These are phyloP conservation scores for Calameuta pallipes DNA, from an alignment of 2,888 invertebrate genomes.

Conservation along the genomic window DNA sequence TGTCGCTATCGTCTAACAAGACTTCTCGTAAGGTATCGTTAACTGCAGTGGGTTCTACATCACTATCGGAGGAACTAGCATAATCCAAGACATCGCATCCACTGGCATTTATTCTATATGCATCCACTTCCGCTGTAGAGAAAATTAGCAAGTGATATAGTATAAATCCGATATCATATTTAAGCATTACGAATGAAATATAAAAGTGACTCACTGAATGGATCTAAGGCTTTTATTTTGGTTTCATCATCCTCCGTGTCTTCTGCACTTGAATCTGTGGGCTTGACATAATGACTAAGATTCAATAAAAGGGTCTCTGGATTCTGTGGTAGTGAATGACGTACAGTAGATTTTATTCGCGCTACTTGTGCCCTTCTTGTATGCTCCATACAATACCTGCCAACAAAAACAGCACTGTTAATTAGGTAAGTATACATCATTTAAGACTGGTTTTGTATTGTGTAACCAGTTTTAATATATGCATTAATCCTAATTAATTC, in stretches of 20 bases:
- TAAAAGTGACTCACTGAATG: slow-evolving; percentile 69
- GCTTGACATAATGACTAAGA: slow-evolving; percentile 74
- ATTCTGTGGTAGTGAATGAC: slow-evolving; percentile 73
- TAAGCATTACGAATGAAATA: slow-evolving; percentile 15
- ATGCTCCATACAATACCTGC: slow-evolving; percentile 78
- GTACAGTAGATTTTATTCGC: slow-evolving; percentile 73
- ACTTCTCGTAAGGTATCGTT: slow-evolving; percentile 74
- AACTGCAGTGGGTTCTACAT: slow-evolving; percentile 74
- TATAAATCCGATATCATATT: slow-evolving; percentile 9
- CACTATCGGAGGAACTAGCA: slow-evolving; percentile 81
- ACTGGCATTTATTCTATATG: slow-evolving; percentile 68
- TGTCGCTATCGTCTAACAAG: slow-evolving; percentile 78
- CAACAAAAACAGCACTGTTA: too few species aligned
- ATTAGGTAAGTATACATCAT: too few species aligned
- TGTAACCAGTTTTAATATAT: too few species aligned
- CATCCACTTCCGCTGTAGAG: slow-evolving; percentile 69
- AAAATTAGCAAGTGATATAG: neutral
- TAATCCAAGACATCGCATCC: slow-evolving; percentile 75
- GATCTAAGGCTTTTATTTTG: slow-evolving; percentile 69
- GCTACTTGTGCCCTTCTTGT: slow-evolving; percentile 74
- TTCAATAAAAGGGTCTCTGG: slow-evolving; percentile 76
- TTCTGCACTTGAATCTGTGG: slow-evolving; percentile 58
- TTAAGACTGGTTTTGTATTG: too few species aligned
- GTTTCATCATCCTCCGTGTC: slow-evolving; percentile 67
- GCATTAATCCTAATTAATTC: neutral